Percentiles rank a stretch among this genome's conserved stretches.
phyloP scores from a whole-genome alignment of 2,113 vertebrate genomes.

The Notiomystis cincta region DNA sequence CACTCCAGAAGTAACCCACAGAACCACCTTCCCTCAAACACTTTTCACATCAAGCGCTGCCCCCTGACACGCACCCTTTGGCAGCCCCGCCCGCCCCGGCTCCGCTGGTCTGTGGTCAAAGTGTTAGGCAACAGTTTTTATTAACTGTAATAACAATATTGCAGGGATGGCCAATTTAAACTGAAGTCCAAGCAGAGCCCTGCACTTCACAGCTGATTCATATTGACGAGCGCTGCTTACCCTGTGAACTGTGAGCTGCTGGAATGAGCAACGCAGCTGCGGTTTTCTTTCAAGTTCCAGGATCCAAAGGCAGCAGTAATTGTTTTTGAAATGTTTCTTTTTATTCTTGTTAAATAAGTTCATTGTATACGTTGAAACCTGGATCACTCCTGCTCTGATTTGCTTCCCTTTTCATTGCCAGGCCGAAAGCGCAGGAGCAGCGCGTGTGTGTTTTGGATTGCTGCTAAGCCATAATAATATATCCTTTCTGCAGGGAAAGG shows the following conservation, averaged over 20 bases:
- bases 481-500: not conserved
- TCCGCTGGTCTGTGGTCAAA: slow-evolving; percentile 5
- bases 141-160: slow-evolving; percentile 40
- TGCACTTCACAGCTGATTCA: slow-evolving; percentile 42
- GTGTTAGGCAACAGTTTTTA: slow-evolving; percentile 40
- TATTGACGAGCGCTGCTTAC: slow-evolving; percentile 27
- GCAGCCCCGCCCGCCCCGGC: not conserved
- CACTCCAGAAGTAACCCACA: not conserved
- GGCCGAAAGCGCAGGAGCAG: not conserved
- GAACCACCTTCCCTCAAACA: not conserved
- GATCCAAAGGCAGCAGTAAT: slow-evolving; percentile 58
- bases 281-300: slow-evolving; percentile 60
- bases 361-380: not conserved
- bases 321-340: slow-evolving; percentile 63
- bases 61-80: not conserved
- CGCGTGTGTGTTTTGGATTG: slow-evolving; percentile 23
- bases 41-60: not conserved
- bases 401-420: not conserved
- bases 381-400: not conserved
- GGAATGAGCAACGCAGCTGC: slow-evolving; percentile 7
- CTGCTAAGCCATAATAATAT: slow-evolving; percentile 17
- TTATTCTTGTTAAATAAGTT: slow-evolving; percentile 56
- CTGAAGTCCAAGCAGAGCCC: slow-evolving; percentile 3
- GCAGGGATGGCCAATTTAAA: slow-evolving; percentile 33
- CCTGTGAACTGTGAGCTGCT: slow-evolving; percentile 37